Percentiles rank a stretch among this genome's conserved stretches.
Evolutionary conservation across 2,888 invertebrate species (phyloP).

Genomic region (Hydraecia micacea): DNA sequence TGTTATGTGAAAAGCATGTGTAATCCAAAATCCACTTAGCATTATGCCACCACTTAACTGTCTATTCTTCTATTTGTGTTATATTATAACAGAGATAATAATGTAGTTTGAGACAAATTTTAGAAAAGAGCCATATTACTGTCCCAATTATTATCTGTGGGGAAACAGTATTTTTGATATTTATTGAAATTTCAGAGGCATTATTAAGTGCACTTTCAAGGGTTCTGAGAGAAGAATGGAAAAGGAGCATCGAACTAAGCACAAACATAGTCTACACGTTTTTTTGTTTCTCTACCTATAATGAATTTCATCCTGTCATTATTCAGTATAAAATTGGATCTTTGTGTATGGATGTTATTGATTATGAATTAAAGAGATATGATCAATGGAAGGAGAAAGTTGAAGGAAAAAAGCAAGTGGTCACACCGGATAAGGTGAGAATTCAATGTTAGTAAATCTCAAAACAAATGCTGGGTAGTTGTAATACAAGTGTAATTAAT

Average conservation of each 20-base stretch:
- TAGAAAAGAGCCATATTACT: too few species aligned
- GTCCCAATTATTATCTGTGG: background rate
- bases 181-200: conserved; percentile 92
- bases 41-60: background rate
- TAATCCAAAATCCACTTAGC: background rate
- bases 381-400: conserved; percentile 96
- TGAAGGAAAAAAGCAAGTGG: conserved; percentile 86
- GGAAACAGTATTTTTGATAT: background rate
- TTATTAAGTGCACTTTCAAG: conserved; percentile 98
- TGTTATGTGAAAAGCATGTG: background rate
- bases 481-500: background rate
- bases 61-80: background rate
- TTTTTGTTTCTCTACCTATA: conserved; percentile 98
- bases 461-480: background rate
- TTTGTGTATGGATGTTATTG: conserved; percentile 98
- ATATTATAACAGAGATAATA: background rate
- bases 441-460: background rate
- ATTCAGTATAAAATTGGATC: conserved; percentile 99
- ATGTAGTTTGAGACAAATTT: background rate
- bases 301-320: conserved; percentile 98
- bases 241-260: conserved; percentile 98
- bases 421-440: conserved; percentile 86
- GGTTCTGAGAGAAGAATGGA: conserved; percentile 99
- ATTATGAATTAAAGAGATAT: conserved; percentile 97
- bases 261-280: conserved; percentile 99